phyloP scores from a whole-genome alignment of 1,140 invertebrate species.

The Protaetia brevitarsis region DNA sequence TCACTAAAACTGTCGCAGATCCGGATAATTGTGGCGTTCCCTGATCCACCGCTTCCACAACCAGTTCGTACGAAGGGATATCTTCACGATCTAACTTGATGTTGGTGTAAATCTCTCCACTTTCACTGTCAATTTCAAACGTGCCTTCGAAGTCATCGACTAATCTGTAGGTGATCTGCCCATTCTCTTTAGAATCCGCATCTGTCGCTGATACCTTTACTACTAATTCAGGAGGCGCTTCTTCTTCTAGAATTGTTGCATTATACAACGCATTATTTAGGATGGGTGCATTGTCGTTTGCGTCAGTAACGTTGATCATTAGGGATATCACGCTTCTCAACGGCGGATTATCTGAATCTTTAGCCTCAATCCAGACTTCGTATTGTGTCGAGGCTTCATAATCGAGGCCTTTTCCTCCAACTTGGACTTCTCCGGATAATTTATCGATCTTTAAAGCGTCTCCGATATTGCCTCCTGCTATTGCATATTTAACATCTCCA shows the following conservation, averaged over 20 bases:
- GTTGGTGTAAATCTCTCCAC: slow-evolving; percentile 83
- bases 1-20: slow-evolving; percentile 79
- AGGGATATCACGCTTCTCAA: slow-evolving; percentile 73
- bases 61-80: slow-evolving; percentile 76
- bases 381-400: slow-evolving; percentile 82
- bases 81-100: slow-evolving; percentile 87
- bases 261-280: slow-evolving; percentile 81
- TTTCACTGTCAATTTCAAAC: slow-evolving; percentile 77
- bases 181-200: slow-evolving; percentile 83
- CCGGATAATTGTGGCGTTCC: slow-evolving; percentile 79
- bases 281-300: slow-evolving; percentile 86
- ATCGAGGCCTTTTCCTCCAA: slow-evolving; percentile 77
- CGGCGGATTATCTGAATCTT: slow-evolving; percentile 77
- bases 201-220: slow-evolving; percentile 79
- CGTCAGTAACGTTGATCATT: slow-evolving; percentile 82
- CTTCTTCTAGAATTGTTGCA: slow-evolving; percentile 80
- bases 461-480: slow-evolving; percentile 88
- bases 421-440: slow-evolving; percentile 72
- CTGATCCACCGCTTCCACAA: slow-evolving; percentile 83
- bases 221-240: slow-evolving; percentile 74
- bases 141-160: slow-evolving; percentile 70
- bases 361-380: slow-evolving; percentile 90
- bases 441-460: slow-evolving; percentile 79
- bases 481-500: slow-evolving; percentile 71
- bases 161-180: slow-evolving; percentile 76